Evolutionary conservation across 2,113 vertebrate genomes (phyloP), one percentile per base, ranked within the genome.

Genomic region (Trogon melanurus): DNA sequence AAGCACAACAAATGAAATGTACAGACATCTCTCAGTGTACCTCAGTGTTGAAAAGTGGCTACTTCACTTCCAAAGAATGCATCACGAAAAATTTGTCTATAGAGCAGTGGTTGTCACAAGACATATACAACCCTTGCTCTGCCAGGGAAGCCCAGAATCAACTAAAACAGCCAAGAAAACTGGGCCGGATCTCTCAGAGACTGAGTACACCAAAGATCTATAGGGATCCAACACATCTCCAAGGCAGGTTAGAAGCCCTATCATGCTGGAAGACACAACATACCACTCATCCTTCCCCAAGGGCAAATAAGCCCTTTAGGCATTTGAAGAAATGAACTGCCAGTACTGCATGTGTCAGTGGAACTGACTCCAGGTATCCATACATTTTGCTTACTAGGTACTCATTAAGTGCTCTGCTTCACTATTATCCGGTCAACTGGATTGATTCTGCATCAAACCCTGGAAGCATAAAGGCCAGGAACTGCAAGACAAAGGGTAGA

Each of bases 1-100:
- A 9, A 94, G 73, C 65, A 29, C 34, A 44, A 61, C 56, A 75
- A 74, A 73, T 1, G 5, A 86, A 91, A 86, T 0, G 1, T 34
- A 87, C 58, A 95, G 93, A 41, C 61, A 89, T 93, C 96, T 95
- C 95, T 96, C 96, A 96, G 73, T 53, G 1, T 85, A 85, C 66
- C 93, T 93, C 88, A 79, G 9, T 89, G 79, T 74, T 87, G 93
- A 94, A 95, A 97, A 91, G 92, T 26, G 51, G 60, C 92, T 95
- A 93, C 79, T 96, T 91, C 87, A 88, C 78, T 92, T 91, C 89
- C 88, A 96, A 97, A 91, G 91, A 1, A 61, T 58, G 74, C 57
- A 95, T 92, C 62, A 76, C 58, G 79, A 95, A 96, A 95, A 91
- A 91, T 36, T 4, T 84, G 56, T 84, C 72, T 60, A 74, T 5